Evolutionary conservation across 2,888 invertebrate species (phyloP).

Genomic region (Muscina levida): DNA sequence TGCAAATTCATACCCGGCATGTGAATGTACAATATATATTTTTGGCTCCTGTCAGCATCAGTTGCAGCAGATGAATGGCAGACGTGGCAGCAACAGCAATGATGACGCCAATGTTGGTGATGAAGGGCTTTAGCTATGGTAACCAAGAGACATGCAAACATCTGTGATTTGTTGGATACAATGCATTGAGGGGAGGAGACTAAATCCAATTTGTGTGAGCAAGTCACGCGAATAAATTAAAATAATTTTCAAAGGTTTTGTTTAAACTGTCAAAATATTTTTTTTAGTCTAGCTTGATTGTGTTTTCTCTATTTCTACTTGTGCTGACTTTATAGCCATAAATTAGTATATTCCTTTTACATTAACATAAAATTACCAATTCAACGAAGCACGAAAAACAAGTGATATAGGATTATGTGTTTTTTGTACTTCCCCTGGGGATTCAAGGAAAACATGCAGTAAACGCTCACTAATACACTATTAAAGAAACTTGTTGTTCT

Average conservation of each 20-base stretch:
- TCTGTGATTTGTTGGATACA: conserved; percentile 74
- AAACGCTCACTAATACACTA: too few relatives aligned
- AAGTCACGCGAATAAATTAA: conserved; percentile 37
- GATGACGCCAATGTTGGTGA: conserved; percentile 7
- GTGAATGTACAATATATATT: conserved; percentile 22
- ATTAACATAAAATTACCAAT: conserved; percentile 51
- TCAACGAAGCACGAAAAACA: conserved; percentile 54
- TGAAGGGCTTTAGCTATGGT: conserved; percentile 52
- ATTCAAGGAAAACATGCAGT: too few relatives aligned
- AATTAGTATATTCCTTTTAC: conserved; percentile 50
- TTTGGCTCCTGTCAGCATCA: conserved; percentile 43
- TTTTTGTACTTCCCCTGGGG: not conserved
- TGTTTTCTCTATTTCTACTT: conserved; percentile 18
- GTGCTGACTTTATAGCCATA: conserved; percentile 42
- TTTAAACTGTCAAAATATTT: conserved; percentile 73
- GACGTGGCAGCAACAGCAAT: conserved; percentile 4
- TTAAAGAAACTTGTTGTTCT: too few relatives aligned
- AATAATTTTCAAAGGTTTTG: conserved; percentile 35
- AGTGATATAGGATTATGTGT: conserved; percentile 44
- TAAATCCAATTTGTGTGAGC: not conserved
- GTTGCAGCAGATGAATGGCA: conserved; percentile 36
- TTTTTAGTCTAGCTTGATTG: not conserved
- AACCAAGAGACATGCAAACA: conserved; percentile 67
- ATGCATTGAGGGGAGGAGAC: conserved; percentile 47
- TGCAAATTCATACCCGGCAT: conserved; percentile 52